Evolutionary conservation across 92 coral and sea anemone species (phyloP).

Genomic region (Paramuricea clavata): DNA sequence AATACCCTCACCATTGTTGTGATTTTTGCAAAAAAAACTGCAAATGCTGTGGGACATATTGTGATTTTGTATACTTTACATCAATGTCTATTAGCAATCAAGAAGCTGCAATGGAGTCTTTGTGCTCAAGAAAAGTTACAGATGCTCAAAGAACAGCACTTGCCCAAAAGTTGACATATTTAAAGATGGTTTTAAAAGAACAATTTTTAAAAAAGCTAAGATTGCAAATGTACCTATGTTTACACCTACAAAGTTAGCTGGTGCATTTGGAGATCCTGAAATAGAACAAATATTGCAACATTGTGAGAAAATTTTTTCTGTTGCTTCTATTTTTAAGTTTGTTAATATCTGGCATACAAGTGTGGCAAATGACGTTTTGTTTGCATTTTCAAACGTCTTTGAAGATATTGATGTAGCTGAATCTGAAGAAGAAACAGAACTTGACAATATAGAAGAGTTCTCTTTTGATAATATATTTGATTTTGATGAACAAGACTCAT

Average conservation of each 20-base stretch:
- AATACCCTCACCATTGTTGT: too few species aligned
- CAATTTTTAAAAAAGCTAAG: too few species aligned
- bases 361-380: constrained; percentile 43
- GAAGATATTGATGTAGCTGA: constrained; percentile 8
- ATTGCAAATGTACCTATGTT: constrained; percentile 19
- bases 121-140: too few species aligned
- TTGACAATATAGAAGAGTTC: not conserved
- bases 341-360: constrained; percentile 39
- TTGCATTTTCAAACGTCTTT: constrained; percentile 3
- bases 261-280: constrained; percentile 12
- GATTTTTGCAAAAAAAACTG: too few species aligned
- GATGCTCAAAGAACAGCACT: too few species aligned
- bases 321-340: constrained; percentile 9
- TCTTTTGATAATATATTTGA: constrained; percentile 37
- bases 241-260: not conserved
- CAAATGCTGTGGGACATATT: too few species aligned
- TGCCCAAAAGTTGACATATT: too few species aligned
- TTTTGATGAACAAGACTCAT: constrained; percentile 51
- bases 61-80: too few species aligned
- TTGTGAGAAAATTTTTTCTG: constrained; percentile 33
- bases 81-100: too few species aligned
- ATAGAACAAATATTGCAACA: constrained; percentile 12
- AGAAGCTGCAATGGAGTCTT: too few species aligned
- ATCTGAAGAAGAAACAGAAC: constrained; percentile 36
- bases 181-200: too few species aligned